phyloP scores from a whole-genome alignment of 2,888 invertebrate genomes.

The Plagiodera versicolora region DNA sequence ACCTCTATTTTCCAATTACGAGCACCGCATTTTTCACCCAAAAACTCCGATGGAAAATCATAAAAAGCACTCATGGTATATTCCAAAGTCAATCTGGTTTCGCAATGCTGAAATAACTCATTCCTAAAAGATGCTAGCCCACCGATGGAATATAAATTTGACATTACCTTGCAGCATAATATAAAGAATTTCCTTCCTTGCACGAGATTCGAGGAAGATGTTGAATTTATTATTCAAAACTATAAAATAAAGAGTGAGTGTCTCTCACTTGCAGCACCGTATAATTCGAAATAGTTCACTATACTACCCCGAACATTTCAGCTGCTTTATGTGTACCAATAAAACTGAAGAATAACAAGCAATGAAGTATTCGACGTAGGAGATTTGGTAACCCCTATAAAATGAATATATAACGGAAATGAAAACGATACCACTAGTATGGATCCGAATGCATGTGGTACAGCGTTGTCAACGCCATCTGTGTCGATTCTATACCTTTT shows the following conservation, averaged over 20 bases:
- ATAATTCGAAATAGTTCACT: background rate
- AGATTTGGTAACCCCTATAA: background rate
- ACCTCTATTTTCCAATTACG: too few species aligned
- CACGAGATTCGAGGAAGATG: background rate
- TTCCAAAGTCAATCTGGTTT: too few species aligned
- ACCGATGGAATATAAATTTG: background rate
- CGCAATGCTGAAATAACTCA: too few species aligned
- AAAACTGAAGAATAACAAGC: background rate
- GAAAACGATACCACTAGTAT: background rate
- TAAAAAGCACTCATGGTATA: too few species aligned
- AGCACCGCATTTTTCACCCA: too few species aligned
- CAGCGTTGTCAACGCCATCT: too few species aligned
- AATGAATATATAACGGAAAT: background rate
- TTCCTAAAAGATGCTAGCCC: too few species aligned
- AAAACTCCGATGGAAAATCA: too few species aligned
- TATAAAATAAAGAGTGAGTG: background rate
- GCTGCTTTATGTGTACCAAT: background rate
- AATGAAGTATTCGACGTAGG: background rate
- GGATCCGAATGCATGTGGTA: background rate
- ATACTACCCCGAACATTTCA: background rate
- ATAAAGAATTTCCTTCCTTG: too few species aligned
- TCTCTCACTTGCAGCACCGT: conserved; percentile 1
- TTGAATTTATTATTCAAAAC: background rate
- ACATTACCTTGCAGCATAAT: too few species aligned
- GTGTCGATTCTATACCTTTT: too few species aligned